A percentile compares a stretch with the other conserved stretches of the same genome.
Conservation (phyloP, 1,140 invertebrate species). For the Diachasmimorpha longicaudata region DNA sequence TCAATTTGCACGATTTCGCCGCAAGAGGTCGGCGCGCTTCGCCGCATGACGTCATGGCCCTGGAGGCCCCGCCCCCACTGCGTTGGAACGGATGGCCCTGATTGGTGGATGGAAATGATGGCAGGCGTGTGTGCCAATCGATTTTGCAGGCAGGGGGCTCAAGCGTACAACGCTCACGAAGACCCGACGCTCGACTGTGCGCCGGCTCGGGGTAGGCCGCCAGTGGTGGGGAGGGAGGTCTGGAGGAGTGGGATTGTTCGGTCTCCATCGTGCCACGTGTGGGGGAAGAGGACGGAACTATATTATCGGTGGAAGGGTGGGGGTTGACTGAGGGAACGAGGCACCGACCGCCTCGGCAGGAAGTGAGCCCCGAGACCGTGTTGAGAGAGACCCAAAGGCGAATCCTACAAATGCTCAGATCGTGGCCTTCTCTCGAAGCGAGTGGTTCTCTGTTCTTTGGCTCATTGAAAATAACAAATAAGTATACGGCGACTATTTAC, state of each 20-base stretch:
- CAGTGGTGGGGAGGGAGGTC: background rate
- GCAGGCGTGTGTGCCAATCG: slow-evolving; percentile 59
- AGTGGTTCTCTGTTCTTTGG: slow-evolving; percentile 38
- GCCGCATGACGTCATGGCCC: slow-evolving; percentile 46
- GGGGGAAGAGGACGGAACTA: background rate
- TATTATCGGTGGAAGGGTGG: background rate
- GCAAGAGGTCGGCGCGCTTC: slow-evolving; percentile 45
- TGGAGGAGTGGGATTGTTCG: background rate
- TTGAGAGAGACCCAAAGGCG: slow-evolving; percentile 38
- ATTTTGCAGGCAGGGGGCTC: slow-evolving; percentile 43
- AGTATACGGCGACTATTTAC: background rate
- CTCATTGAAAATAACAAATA: background rate
- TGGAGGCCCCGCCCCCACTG: slow-evolving; percentile 34
- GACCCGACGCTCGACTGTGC: slow-evolving; percentile 10
- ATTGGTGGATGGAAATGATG: slow-evolving; percentile 58
- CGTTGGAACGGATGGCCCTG: slow-evolving; percentile 16
- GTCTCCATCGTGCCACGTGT: background rate
- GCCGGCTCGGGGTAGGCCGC: background rate
- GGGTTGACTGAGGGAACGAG: slow-evolving; percentile 11
- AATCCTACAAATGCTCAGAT: slow-evolving; percentile 46
- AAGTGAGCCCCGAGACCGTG: slow-evolving; percentile 37
- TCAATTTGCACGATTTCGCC: slow-evolving; percentile 7
- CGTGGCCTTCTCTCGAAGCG: slow-evolving; percentile 46
- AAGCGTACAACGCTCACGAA: slow-evolving; percentile 30
- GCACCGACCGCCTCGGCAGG: slow-evolving; percentile 41